Evolutionary conservation across 2,797 vertebrate species (phyloP).

Genomic region (Lepilemur ruficaudatus): DNA sequence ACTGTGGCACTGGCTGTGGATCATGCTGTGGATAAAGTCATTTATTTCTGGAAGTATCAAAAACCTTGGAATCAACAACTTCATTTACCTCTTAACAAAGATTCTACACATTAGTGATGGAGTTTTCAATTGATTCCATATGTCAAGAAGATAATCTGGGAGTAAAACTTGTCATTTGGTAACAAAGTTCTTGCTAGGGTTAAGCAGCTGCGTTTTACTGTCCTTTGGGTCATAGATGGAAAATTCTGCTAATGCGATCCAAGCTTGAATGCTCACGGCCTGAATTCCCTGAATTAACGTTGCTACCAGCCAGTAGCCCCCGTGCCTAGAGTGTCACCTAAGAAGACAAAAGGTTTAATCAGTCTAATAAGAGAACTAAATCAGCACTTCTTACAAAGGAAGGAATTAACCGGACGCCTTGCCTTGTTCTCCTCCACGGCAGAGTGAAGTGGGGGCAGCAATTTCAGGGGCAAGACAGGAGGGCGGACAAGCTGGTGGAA

Average conservation of each 20-base stretch:
- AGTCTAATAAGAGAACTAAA: slow-evolving; percentile 77
- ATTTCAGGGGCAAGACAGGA: background rate
- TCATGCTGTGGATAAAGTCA: slow-evolving; percentile 5
- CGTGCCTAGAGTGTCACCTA: slow-evolving; percentile 74
- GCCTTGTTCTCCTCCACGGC: background rate
- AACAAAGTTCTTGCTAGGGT: slow-evolving; percentile 70
- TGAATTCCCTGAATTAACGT: slow-evolving; percentile 74
- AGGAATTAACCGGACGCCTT: background rate
- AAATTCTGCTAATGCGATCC: slow-evolving; percentile 75
- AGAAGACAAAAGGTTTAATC: slow-evolving; percentile 84
- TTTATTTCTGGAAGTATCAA: slow-evolving; percentile 51
- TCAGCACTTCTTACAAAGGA: slow-evolving; percentile 67
- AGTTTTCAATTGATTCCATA: slow-evolving; percentile 72
- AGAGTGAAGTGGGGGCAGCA: background rate
- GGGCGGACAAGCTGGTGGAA: background rate
- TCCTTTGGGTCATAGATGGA: slow-evolving; percentile 59
- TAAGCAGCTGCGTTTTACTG: slow-evolving; percentile 66
- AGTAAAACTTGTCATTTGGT: slow-evolving; percentile 69
- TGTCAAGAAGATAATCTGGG: slow-evolving; percentile 66
- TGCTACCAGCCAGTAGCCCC: slow-evolving; percentile 69
- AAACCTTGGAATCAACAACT: slow-evolving; percentile 61
- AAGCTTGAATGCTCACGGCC: slow-evolving; percentile 76
- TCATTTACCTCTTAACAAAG: slow-evolving; percentile 67
- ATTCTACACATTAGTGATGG: slow-evolving; percentile 73
- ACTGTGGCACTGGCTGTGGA: background rate